A percentile compares a stretch with the other conserved stretches of the same genome.
These are phyloP conservation scores for Frieseomelitta varia DNA, from an alignment of 1,140 invertebrate species.

Conservation along the genomic window DNA sequence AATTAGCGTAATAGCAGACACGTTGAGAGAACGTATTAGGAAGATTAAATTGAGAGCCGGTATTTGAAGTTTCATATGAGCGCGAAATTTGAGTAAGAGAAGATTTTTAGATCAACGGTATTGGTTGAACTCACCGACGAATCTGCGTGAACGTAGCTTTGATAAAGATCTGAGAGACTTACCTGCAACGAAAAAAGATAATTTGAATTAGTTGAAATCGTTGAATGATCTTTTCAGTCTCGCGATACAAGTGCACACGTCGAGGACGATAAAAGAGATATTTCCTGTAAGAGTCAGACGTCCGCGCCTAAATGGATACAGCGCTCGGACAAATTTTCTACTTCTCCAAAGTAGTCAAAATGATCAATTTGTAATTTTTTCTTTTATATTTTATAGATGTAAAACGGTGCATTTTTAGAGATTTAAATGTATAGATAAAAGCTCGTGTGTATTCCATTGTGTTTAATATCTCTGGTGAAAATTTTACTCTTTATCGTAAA, in stretches of 20 bases:
- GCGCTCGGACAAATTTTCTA: not conserved
- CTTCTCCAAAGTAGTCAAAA: no score
- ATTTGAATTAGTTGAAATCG: not conserved
- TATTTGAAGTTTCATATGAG: not conserved
- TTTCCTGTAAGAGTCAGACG: not conserved
- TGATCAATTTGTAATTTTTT: no score
- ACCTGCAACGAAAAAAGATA: conserved; percentile 1
- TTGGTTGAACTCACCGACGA: not conserved
- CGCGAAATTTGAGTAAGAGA: not conserved
- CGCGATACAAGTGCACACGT: not conserved
- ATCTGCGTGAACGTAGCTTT: not conserved
- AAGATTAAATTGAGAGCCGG: no score
- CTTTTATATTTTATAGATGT: no score
- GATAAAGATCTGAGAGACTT: not conserved
- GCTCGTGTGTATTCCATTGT: no score
- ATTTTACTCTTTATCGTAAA: no score
- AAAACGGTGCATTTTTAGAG: no score
- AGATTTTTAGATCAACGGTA: not conserved
- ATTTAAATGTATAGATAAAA: no score
- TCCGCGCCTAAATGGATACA: not conserved
- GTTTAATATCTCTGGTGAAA: no score
- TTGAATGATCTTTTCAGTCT: not conserved
- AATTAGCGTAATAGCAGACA: no score
- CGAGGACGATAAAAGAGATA: not conserved
- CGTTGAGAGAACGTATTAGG: no score